Evolutionary conservation across 2,113 vertebrate genomes (phyloP), one percentile per base, ranked within the genome.

Genomic region (Isurus oxyrinchus): DNA sequence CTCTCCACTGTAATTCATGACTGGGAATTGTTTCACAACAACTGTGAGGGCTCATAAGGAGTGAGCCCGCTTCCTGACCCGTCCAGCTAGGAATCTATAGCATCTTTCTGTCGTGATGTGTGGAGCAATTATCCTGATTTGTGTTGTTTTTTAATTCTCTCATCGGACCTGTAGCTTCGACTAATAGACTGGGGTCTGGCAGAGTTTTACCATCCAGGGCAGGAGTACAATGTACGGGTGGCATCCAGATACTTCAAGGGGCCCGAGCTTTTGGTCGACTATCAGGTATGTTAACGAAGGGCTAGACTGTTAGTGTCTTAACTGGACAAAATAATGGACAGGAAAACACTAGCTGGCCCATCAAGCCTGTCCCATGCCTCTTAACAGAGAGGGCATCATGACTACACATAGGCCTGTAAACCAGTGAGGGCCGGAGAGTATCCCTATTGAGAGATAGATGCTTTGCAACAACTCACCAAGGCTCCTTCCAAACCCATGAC

Each of bases 111-210:
- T 21, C 5, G 16, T 6, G 40, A 84, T 21, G 40, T 44, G 13
- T 84, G 5, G 40, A 23, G 19, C 40, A 84, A 21, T 31, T 59
- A 16, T 91, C 55, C 88, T 59, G 49, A 55, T 35, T 59, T 91
- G 31, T 55, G 27, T 13, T 19, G 27, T 91, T 10, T 16, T 59
- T 59, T 84, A 6, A 5, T 19, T 23, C 1, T 49, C 31, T 35
- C 5, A 19, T 1, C 79, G 3, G 27, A 19, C 0, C 19, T 91
- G 3, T 96, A 98, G 98, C 98, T 98, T 69, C 98, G 98, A 96
- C 97, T 98, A 96, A 98, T 98, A n/a, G 98, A 98, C 97, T 98
- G 98, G 98, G 98, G 98, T 21, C 97, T 98, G 98, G 98, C 98
- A 0, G 98, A 98, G 96, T 98, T 98, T 97, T 98, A 98, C 96